Base-by-base conservation (phyloP, 1,140 invertebrate genomes). In the Coboldia fuscipes region DNA sequence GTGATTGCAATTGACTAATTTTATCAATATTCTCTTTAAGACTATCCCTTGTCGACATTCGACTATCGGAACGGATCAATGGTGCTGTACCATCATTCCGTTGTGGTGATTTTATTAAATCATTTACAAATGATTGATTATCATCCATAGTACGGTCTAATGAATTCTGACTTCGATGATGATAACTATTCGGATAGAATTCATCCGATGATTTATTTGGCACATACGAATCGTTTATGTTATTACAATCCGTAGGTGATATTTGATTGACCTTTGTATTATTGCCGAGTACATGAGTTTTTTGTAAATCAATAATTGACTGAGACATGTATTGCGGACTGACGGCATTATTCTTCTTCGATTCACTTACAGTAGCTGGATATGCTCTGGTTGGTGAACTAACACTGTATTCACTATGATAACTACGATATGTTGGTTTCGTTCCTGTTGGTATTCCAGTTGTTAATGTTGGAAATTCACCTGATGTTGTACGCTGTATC, bases 11-110 rank as follows among this genome's bases (percentile, higher is more conserved):
- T 18, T 54, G 51, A 4, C 48, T 54, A 9, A 54, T 54, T 39
- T 54, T 54, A 33, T 54, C 51, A 26, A 54, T 54, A 31, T 54
- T 54, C 35, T 54, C 51, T 10, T 51, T 40, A 32, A 54, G 35
- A 3, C 49, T 52, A 19, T 54, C 51, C 42, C 50, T 48, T 5
- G 49, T 42, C 38, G 40, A 51, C 22, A 51, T 42, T 2, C 35
- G 33, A 17, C 42, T 35, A 24, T 45, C 43, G 19, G 30, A 27
- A 4, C 20, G 27, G 31, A 36, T 19, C 24, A 12, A 3, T 4
- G 12, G 12, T 5, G 4, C 24, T 27, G 12, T 27, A 27, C 14
- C 24, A 14, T 27, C 14, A 14, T 27, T 10, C 24, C 12, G 10
- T 27, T 27, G 24, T 27, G 24, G 24, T 27, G 24, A 14, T 27